Percentiles rank a stretch among this genome's conserved stretches.
These are phyloP conservation scores for Verasper variegatus DNA, from an alignment of 2,113 vertebrate species.

Conservation along the genomic window DNA sequence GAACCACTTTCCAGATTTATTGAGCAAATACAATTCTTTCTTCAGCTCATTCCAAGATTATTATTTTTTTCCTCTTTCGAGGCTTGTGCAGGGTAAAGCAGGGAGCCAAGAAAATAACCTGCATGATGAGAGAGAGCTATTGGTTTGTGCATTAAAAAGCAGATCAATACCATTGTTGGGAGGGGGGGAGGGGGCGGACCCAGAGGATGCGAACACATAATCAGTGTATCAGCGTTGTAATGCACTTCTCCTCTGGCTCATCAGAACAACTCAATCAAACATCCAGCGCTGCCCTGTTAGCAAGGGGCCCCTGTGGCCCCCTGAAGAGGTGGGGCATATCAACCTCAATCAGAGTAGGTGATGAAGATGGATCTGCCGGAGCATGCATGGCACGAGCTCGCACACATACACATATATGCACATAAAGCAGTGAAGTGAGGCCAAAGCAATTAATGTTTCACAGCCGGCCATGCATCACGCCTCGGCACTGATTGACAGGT, in stretches of 20 bases:
- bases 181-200: slow-evolving; percentile 11
- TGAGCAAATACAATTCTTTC: slow-evolving; percentile 71
- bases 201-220: slow-evolving; percentile 72
- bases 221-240: slow-evolving; percentile 72
- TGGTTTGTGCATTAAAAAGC: slow-evolving; percentile 76
- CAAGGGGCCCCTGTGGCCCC: slow-evolving; percentile 45
- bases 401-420: neutral
- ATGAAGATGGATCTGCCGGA: slow-evolving; percentile 71
- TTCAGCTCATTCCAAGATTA: slow-evolving; percentile 65
- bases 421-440: slow-evolving; percentile 47
- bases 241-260: slow-evolving; percentile 71
- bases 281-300: slow-evolving; percentile 59
- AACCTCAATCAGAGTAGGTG: slow-evolving; percentile 74
- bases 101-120: slow-evolving; percentile 60
- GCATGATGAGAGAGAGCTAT: slow-evolving; percentile 68
- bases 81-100: slow-evolving; percentile 24
- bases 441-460: slow-evolving; percentile 72
- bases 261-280: slow-evolving; percentile 80
- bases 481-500: slow-evolving; percentile 71
- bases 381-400: neutral
- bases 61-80: slow-evolving; percentile 52
- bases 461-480: slow-evolving; percentile 57
- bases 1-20: slow-evolving; percentile 66
- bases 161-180: slow-evolving; percentile 66
- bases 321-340: slow-evolving; percentile 68